Evolutionary conservation across 2,113 vertebrate genomes (phyloP).

Genomic region (Naja naja): DNA sequence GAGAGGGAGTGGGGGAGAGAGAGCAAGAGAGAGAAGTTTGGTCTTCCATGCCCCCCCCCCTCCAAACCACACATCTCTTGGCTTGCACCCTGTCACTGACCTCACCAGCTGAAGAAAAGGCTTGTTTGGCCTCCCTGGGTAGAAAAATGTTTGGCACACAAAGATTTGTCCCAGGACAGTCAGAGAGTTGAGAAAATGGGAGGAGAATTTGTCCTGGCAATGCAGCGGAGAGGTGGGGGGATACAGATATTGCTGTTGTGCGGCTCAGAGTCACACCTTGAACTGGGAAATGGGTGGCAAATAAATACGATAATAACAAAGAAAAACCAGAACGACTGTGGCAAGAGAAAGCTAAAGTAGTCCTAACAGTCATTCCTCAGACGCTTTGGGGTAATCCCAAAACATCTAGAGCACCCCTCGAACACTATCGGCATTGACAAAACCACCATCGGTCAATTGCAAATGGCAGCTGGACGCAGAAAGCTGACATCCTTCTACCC

Average conservation of each 20-base stretch:
- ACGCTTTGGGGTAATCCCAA: background rate
- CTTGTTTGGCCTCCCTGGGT: background rate
- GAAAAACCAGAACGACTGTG: background rate
- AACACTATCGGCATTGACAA: background rate
- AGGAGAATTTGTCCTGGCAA: background rate
- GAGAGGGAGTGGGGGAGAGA: background rate
- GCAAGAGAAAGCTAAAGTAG: background rate
- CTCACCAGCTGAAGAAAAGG: background rate
- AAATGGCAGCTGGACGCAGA: background rate
- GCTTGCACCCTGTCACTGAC: background rate
- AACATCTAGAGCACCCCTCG: background rate
- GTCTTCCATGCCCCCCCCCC: background rate
- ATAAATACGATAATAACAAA: background rate
- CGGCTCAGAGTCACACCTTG: background rate
- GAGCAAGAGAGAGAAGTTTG: background rate
- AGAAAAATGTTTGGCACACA: slow-evolving; percentile 3
- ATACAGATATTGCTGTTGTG: background rate
- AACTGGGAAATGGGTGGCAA: background rate
- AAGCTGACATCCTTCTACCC: background rate
- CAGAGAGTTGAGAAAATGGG: background rate
- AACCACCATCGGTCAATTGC: background rate
- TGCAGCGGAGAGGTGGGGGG: background rate
- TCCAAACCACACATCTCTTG: background rate
- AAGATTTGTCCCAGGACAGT: background rate
- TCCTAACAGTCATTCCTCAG: background rate